A percentile compares a stretch with the other conserved stretches of the same genome.
Evolutionary conservation across 2,797 vertebrate species (phyloP).

Genomic region (Pyrocephalus nanus): DNA sequence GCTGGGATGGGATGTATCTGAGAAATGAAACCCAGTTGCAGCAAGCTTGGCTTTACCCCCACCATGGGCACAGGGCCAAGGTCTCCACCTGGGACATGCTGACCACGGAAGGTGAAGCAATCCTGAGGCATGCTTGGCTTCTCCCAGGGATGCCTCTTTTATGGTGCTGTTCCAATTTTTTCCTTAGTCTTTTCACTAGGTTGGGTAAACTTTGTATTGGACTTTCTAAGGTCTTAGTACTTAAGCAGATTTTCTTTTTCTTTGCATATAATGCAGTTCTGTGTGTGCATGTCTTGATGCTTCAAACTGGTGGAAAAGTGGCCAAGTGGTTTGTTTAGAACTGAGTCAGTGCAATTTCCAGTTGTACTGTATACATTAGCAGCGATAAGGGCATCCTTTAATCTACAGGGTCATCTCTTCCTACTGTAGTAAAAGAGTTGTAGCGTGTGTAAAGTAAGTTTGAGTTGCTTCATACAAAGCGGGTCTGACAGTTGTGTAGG

Average conservation of each 20-base stretch:
- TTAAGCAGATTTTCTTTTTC: not conserved
- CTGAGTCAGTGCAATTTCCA: not conserved
- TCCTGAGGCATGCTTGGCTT: accelerated
- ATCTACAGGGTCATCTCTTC: slow-evolving; percentile 67
- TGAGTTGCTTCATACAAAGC: slow-evolving; percentile 30
- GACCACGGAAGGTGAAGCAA: accelerated
- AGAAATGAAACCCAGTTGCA: not conserved
- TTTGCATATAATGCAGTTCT: not conserved
- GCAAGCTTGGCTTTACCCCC: not conserved
- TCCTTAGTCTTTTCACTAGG: not conserved
- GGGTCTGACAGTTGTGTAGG: not conserved
- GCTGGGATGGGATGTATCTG: not conserved
- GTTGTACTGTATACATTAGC: slow-evolving; percentile 56
- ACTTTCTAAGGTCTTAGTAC: not conserved
- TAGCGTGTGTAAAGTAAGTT: slow-evolving; percentile 33
- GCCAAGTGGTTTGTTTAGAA: not conserved
- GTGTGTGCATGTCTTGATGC: not conserved
- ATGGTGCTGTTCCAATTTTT: not conserved
- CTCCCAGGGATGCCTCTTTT: not conserved
- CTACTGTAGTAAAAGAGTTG: slow-evolving; percentile 65
- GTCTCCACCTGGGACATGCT: not conserved
- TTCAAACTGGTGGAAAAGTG: not conserved
- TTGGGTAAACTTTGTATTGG: not conserved
- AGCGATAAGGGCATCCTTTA: slow-evolving; percentile 46
- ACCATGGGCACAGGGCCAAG: accelerated